Conservation (phyloP, 1,140 invertebrate genomes). For the Pissodes strobi region DNA sequence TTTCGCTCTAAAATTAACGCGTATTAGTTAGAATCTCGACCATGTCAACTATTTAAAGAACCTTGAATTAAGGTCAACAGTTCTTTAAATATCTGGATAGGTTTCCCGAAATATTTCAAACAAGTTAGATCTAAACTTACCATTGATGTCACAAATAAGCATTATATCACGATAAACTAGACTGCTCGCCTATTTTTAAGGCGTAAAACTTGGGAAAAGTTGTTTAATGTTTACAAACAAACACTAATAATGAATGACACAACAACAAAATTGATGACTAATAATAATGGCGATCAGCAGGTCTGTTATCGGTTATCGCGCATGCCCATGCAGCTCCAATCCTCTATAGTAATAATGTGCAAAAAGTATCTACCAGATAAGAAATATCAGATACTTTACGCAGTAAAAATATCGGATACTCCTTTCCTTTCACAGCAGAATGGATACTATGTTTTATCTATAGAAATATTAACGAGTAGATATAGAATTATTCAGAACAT, state of each 20-base stretch:
- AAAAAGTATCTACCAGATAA: no score
- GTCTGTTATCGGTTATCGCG: no score
- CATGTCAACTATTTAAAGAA: slow-evolving; percentile 16
- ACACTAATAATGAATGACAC: slow-evolving; percentile 26
- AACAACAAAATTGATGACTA: slow-evolving; percentile 47
- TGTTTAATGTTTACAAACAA: slow-evolving; percentile 34
- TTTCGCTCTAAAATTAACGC: slow-evolving; percentile 42
- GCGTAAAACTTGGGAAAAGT: slow-evolving; percentile 9
- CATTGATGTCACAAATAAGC: slow-evolving; percentile 19
- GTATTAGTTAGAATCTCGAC: background rate
- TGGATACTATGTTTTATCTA: no score
- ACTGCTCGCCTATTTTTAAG: background rate
- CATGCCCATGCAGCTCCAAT: no score
- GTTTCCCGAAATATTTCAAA: no score
- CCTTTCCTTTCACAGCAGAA: no score
- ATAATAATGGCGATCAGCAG: slow-evolving; percentile 38
- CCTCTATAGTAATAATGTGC: no score
- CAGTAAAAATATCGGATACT: no score
- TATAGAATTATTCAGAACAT: no score
- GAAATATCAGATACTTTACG: no score
- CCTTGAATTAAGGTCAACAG: slow-evolving; percentile 12
- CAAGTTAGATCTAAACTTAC: slow-evolving; percentile 7
- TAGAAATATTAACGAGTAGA: no score
- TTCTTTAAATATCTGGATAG: background rate
- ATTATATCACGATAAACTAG: slow-evolving; percentile 9